Percentiles rank a stretch among this genome's conserved stretches.
phyloP scores from a whole-genome alignment of 2,797 vertebrate genomes.

The Amblyraja radiata region DNA sequence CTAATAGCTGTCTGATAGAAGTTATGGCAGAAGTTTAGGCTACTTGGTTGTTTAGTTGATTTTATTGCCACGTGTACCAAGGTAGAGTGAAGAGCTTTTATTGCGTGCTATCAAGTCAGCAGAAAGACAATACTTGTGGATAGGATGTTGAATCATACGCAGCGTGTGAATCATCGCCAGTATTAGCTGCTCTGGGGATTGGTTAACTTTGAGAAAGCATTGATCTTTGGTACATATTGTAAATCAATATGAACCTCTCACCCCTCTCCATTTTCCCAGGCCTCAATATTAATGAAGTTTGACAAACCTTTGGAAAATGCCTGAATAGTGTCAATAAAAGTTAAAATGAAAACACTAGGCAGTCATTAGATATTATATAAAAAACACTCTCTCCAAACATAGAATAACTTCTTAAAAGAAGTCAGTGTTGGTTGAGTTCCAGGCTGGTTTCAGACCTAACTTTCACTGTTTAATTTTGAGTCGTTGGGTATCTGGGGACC shows the following conservation, averaged over 20 bases:
- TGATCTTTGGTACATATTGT: background rate
- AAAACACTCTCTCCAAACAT: background rate
- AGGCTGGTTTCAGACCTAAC: background rate
- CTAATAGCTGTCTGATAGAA: too few relatives aligned
- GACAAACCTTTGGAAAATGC: background rate
- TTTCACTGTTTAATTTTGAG: background rate
- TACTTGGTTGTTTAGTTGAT: too few relatives aligned
- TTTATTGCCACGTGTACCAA: too few relatives aligned
- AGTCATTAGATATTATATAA: background rate
- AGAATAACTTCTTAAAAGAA: background rate
- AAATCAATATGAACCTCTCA: background rate
- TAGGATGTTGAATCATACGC: background rate
- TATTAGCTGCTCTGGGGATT: background rate
- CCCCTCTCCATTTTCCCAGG: background rate
- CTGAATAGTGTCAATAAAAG: background rate
- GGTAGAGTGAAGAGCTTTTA: too few relatives aligned
- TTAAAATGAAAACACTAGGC: background rate
- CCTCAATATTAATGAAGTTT: background rate
- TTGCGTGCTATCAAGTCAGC: too few relatives aligned
- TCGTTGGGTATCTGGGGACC: background rate
- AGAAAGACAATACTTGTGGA: background rate
- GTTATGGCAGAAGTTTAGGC: too few relatives aligned
- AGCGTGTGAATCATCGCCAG: background rate
- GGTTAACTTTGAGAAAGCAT: background rate
- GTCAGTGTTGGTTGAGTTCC: background rate